Evolutionary conservation across 2,888 invertebrate genomes (phyloP).

Genomic region (Drosophila koepferae): DNA sequence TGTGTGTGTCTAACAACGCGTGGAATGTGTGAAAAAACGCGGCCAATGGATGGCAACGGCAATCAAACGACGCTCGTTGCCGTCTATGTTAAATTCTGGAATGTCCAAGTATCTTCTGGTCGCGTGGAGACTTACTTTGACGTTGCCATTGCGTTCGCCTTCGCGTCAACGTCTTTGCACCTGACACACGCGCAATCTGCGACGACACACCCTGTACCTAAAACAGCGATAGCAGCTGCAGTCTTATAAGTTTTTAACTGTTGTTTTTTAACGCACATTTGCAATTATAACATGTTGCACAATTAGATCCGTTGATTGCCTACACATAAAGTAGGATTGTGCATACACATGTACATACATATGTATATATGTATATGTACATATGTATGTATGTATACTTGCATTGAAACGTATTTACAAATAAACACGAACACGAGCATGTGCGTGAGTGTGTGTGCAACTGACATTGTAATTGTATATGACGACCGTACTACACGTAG

Average conservation of each 20-base stretch:
- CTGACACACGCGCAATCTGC: constrained; percentile 55
- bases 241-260: constrained; percentile 35
- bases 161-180: constrained; percentile 45
- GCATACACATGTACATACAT: neutral
- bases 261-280: constrained; percentile 25
- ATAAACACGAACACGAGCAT: neutral
- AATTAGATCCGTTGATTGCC: constrained; percentile 30
- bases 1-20: constrained; percentile 57
- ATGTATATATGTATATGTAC: constrained; percentile 19
- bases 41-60: constrained; percentile 77
- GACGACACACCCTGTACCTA: constrained; percentile 52
- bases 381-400: constrained; percentile 15
- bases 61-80: constrained; percentile 55
- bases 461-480: constrained; percentile 57
- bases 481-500: constrained; percentile 50
- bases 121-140: constrained; percentile 55
- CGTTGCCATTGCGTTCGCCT: constrained; percentile 21
- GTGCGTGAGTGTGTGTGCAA: constrained; percentile 21
- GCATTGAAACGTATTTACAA: constrained; percentile 5
- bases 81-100: constrained; percentile 70
- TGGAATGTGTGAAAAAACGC: constrained; percentile 79
- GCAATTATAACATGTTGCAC: constrained; percentile 36
- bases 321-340: constrained; percentile 6
- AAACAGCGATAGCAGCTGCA: constrained; percentile 29
- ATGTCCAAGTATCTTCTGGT: constrained; percentile 64